Conservation (phyloP, 2,113 vertebrate species). For the Microtus richardsoni region DNA sequence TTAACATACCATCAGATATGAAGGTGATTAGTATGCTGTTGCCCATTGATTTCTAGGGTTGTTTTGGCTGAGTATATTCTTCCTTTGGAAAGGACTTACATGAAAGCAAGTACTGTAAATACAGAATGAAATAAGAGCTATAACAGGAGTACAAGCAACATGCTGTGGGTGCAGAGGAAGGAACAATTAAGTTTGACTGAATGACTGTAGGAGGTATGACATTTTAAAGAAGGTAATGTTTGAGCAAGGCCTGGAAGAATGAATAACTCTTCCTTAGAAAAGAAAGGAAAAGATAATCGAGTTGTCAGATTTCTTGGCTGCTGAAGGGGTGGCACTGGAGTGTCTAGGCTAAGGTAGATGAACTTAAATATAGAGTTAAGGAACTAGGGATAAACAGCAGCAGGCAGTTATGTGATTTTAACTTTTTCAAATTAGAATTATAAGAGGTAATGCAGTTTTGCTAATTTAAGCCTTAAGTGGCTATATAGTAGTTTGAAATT, state of each 20-base stretch:
- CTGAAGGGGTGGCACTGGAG: conserved; percentile 43
- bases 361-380: conserved; percentile 69
- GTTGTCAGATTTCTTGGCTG: conserved; percentile 65
- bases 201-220: conserved; percentile 70
- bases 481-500: conserved; percentile 59
- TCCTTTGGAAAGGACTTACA: conserved; percentile 47
- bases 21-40: conserved; percentile 37
- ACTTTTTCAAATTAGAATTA: conserved; percentile 42
- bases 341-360: conserved; percentile 64
- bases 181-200: conserved; percentile 76
- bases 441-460: conserved; percentile 41
- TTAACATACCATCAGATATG: conserved; percentile 37
- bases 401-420: conserved; percentile 54
- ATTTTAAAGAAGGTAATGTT: conserved; percentile 72
- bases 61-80: conserved; percentile 45
- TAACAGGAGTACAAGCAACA: conserved; percentile 56
- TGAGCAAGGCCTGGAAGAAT: conserved; percentile 59
- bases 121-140: conserved; percentile 60
- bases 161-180: conserved; percentile 64
- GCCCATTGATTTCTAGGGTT: conserved; percentile 48
- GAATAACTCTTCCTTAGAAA: conserved; percentile 71
- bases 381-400: conserved; percentile 60
- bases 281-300: conserved; percentile 66
- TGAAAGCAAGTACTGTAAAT: conserved; percentile 58
- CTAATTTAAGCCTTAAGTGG: conserved; percentile 40